Base-by-base conservation (phyloP, 2,888 invertebrate species). In the Drosophila niveifrons region DNA sequence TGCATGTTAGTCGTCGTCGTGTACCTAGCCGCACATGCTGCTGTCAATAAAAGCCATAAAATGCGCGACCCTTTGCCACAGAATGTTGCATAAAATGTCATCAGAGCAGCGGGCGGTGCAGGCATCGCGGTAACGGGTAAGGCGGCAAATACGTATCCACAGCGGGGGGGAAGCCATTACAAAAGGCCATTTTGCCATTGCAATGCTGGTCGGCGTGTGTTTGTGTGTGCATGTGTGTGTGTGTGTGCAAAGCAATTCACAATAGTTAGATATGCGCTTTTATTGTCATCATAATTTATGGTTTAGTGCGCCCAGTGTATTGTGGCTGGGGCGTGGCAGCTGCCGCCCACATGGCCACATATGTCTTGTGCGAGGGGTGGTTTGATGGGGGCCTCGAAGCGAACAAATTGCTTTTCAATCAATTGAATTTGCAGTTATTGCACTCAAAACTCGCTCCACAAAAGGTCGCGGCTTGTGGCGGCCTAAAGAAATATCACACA, bases 381-480 rank as follows among this genome's bases (percentile, higher is more conserved):
- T 11, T n/a, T 13, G 43, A 48, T 47, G 36, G 51, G 18, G 3
- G 41, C 34, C 34, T 43, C 15, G 39, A 31, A 58, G 64, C 52
- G 61, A 15, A 72, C 85, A 87, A 85, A 85, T 85, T 81, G 89
- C 84, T 87, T 85, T 85, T 85, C 89, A 85, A 85, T 85, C 85
- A 85, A 85, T 85, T 85, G 84, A 83, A 74, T 75, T 75, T 79
- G 82, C 89, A 89, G 83, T 83, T 83, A 87, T 75, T 83, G 89
- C 89, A 86, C 87, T 88, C 72, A 58, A 72, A 82, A 79, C 70
- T 87, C 67, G 43, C 39, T 36, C 23, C 53, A 65, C 63, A 63
- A 78, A 72, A 80, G 76, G 77, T 71, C 65, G 48, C 36, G 56
- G 59, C 68, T 53, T 64, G 55, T 68, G 67, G 57, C 59, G 67